Percentiles rank a stretch among this genome's conserved stretches.
Evolutionary conservation across 1,140 invertebrate species (phyloP).

Genomic region (Muscidifurax raptorellus): DNA sequence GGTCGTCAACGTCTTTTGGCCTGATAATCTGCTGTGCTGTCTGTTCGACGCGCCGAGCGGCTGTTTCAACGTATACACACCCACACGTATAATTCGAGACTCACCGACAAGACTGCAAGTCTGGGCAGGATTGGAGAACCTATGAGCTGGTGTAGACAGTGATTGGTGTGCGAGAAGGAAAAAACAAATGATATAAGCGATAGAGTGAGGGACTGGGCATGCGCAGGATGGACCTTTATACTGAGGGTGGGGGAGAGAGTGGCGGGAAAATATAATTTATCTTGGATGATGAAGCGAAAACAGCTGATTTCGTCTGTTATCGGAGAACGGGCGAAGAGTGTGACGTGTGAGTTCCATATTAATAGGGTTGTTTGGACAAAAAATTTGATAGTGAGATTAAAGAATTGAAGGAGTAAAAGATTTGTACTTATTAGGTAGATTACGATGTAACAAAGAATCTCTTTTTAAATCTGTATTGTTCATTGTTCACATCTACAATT

Average conservation of each 20-base stretch:
- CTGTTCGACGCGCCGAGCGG: constrained; percentile 1
- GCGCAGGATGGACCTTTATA: not conserved
- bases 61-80: constrained; percentile 38
- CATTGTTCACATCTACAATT: too few relatives aligned
- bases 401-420: too few relatives aligned
- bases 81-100: not conserved
- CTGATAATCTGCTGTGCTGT: not conserved
- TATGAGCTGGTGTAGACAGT: not conserved
- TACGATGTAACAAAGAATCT: too few relatives aligned
- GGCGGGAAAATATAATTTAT: too few relatives aligned
- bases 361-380: too few relatives aligned
- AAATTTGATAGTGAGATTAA: too few relatives aligned
- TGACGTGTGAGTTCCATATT: too few relatives aligned
- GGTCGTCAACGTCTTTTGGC: not conserved
- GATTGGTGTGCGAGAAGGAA: not conserved
- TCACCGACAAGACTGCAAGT: not conserved
- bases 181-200: not conserved
- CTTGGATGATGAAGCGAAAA: too few relatives aligned
- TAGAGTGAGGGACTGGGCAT: not conserved
- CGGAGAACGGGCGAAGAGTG: too few relatives aligned
- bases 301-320: too few relatives aligned
- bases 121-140: not conserved
- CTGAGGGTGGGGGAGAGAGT: not conserved
- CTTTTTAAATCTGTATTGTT: too few relatives aligned
- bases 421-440: too few relatives aligned